These are phyloP conservation scores for Aleiodes testaceus DNA, from an alignment of 2,888 invertebrate genomes.

Conservation along the genomic window DNA sequence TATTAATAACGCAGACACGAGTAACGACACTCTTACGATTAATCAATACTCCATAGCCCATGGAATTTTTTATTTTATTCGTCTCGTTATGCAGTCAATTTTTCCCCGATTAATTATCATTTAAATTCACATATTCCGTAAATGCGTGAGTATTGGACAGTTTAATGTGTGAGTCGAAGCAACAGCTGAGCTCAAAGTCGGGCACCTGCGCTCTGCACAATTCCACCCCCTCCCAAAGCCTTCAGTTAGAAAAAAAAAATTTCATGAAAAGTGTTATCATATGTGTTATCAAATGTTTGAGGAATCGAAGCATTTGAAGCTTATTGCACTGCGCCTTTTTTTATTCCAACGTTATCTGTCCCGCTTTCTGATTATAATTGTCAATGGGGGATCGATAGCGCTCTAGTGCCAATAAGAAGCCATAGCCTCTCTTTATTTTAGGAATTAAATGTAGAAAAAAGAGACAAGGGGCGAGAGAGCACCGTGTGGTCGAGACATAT, in stretches of 20 bases:
- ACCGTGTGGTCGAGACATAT: constrained; percentile 50
- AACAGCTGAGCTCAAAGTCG: constrained; percentile 68
- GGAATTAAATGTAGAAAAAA: constrained; percentile 3
- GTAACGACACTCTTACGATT: background rate
- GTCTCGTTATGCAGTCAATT: background rate
- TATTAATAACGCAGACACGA: constrained; percentile 20
- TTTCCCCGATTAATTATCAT: background rate
- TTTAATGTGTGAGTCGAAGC: constrained; percentile 54
- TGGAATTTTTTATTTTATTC: background rate
- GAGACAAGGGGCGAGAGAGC: constrained; percentile 30
- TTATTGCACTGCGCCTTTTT: background rate
- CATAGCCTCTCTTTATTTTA: background rate
- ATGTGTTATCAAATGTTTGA: background rate
- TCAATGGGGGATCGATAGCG: constrained; percentile 7
- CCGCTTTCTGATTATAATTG: constrained; percentile 10
- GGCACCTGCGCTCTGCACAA: constrained; percentile 65
- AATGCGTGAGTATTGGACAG: background rate
- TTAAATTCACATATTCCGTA: background rate
- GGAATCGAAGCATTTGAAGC: too few species aligned
- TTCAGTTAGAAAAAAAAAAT: background rate
- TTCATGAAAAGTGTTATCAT: background rate
- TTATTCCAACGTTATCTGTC: background rate
- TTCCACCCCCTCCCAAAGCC: constrained; percentile 39
- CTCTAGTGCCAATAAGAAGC: constrained; percentile 3
- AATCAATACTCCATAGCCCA: background rate